A percentile compares a stretch with the other conserved stretches of the same genome.
Evolutionary conservation across 1,140 invertebrate species (phyloP).

Genomic region (Drosophila trapezifrons): DNA sequence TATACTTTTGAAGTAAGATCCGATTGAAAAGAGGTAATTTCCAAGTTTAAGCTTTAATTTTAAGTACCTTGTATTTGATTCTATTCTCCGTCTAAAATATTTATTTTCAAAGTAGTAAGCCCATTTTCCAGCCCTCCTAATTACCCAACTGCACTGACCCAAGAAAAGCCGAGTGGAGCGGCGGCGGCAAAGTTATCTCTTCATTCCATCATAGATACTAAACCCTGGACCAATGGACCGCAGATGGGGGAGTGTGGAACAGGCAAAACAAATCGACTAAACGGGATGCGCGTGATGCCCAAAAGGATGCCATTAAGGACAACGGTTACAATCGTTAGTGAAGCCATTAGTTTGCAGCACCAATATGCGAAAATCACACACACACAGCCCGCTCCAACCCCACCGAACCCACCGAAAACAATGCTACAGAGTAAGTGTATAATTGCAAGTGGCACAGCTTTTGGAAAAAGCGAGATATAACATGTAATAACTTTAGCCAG

Average conservation of each 20-base stretch:
- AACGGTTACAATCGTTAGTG: conserved; percentile 83
- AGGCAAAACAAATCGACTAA: conserved; percentile 54
- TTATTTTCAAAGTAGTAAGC: conserved; percentile 7
- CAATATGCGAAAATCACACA: conserved; percentile 79
- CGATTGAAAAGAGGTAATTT: too few species aligned
- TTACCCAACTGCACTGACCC: conserved; percentile 44
- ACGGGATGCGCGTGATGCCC: conserved; percentile 69
- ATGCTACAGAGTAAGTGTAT: conserved; percentile 60
- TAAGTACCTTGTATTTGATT: neutral
- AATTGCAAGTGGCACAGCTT: conserved; percentile 76
- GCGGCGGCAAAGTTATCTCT: conserved; percentile 21
- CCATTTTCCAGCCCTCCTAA: conserved; percentile 25
- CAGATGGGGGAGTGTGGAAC: conserved; percentile 12
- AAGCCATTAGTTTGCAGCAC: conserved; percentile 77
- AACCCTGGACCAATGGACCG: conserved; percentile 32
- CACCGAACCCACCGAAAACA: conserved; percentile 27
- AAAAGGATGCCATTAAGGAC: conserved; percentile 80
- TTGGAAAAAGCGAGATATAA: conserved; percentile 72
- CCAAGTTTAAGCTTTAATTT: neutral
- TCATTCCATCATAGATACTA: conserved; percentile 52
- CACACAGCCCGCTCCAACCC: conserved; percentile 24
- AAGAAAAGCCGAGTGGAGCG: conserved; percentile 6
- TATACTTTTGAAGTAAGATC: too few species aligned
- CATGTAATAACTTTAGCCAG: conserved; percentile 71
- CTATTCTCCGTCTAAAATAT: neutral